Evolutionary conservation across 1,140 invertebrate species (phyloP), one percentile per base, ranked within the genome.

Genomic region (Mizuhopecten yessoensis): DNA sequence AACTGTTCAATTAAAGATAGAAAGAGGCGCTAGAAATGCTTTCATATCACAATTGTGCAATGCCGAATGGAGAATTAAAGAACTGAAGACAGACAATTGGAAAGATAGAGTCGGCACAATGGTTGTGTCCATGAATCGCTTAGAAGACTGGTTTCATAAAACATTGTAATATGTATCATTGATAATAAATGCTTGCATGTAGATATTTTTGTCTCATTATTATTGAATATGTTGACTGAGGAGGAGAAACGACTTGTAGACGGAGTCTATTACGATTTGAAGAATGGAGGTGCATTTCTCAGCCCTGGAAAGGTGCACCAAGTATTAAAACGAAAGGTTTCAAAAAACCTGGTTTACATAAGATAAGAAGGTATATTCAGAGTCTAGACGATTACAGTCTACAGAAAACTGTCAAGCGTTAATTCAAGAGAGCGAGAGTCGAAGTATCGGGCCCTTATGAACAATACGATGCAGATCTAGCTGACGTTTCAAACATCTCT

Each of bases 251-350:
- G n/a, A n/a, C n/a, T n/a, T n/a, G n/a, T n/a, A n/a, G n/a, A n/a
- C n/a, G n/a, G n/a, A n/a, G n/a, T n/a, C n/a, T n/a, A n/a, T n/a
- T n/a, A n/a, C n/a, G n/a, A n/a, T n/a, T n/a, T n/a, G n/a, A n/a
- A n/a, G n/a, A n/a, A n/a, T n/a, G n/a, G n/a, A n/a, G n/a, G n/a
- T n/a, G n/a, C n/a, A n/a, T n/a, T n/a, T n/a, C n/a, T n/a, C n/a
- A n/a, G n/a, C n/a, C n/a, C n/a, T n/a, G n/a, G n/a, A n/a, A 89
- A 89, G 33, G 34, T 87, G 15, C 36, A 86, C 33, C 23, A 33
- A 89, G 36, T 90, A 86, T 33, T 90, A n/a, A 87, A 87, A 87
- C 34, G 33, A 9, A 87, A 39, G 89, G 57, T 23, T n/a, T 45
- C 23, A 49, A 39, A 7, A 11, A 13, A 33, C 36, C 34, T 29